Base-by-base conservation (phyloP, 2,888 invertebrate genomes). In the Megalurothrips usitatus region DNA sequence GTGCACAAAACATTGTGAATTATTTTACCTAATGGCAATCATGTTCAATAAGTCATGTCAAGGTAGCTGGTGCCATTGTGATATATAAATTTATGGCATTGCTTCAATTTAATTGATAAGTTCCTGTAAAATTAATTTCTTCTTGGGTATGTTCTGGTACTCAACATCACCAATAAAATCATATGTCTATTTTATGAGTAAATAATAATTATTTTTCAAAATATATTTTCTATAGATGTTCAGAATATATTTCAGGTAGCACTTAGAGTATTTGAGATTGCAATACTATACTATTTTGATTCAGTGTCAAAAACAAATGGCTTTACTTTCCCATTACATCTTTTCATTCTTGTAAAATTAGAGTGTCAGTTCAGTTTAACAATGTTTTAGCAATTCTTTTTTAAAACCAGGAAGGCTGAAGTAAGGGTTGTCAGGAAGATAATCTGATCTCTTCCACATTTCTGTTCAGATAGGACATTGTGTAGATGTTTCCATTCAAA, bases 121-220 rank as follows among this genome's bases (percentile, higher is more conserved):
- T 75, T 75, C 68, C 68, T 75, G 68, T 75, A 75, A 75, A 75
- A 8, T 75, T 26, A 75, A 10, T 26, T 43, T 43, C 6, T 43
- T 6, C 34, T 75, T 75, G 68, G 68, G 68, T 75, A 75, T 26
- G 12, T 75, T 23, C 23, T 26, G 68, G 68, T 75, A 75, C 68
- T 75, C 68, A 26, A 75, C 68, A 75, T 75, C 68, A 75, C 68
- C 68, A 75, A 75, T 75, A 75, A 75, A 75, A 75, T 75, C 68
- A 75, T 75, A 75, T 75, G 23, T 75, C 68, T 75, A 75, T 75
- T 75, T 75, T 75, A 75, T 23, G 68, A 75, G 68, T 6, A 75
- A 75, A 75, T 75, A 23, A 75, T 75, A 75, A 75, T 75, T 75
- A 75, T 75, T 75, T 75, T 75, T 75, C 68, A 75, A 75, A 75